These are phyloP conservation scores for Cynoglossus semilaevis DNA, from an alignment of 2,113 vertebrate species.

Conservation along the genomic window DNA sequence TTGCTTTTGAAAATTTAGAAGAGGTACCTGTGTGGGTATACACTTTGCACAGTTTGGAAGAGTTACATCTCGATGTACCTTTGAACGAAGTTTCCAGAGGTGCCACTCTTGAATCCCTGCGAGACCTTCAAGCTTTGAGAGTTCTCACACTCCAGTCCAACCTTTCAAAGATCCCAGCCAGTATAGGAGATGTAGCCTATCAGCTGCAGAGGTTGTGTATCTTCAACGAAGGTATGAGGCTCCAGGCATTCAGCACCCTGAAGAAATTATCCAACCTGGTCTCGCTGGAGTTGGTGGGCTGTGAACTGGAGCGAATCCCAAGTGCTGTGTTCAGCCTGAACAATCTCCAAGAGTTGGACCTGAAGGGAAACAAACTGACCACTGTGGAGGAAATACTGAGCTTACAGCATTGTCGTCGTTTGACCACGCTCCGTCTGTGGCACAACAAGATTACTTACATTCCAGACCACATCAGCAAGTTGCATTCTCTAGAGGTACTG, in stretches of 20 bases:
- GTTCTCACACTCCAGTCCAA: conserved; percentile 77
- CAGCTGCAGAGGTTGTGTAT: conserved; percentile 80
- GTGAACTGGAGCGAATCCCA: conserved; percentile 85
- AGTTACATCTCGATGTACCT: conserved; percentile 81
- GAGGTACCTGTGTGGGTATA: conserved; percentile 86
- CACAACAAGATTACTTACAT: conserved; percentile 85
- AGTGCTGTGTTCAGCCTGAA: conserved; percentile 84
- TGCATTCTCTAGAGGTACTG: conserved; percentile 80
- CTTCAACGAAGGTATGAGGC: conserved; percentile 78
- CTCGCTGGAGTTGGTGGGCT: conserved; percentile 81
- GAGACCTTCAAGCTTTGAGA: conserved; percentile 81
- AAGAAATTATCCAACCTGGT: conserved; percentile 80
- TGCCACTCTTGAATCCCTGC: conserved; percentile 77
- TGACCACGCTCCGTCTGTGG: conserved; percentile 82
- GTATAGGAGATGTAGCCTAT: conserved; percentile 73
- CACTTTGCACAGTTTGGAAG: conserved; percentile 78
- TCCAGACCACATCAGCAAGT: conserved; percentile 84
- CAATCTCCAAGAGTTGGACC: conserved; percentile 83
- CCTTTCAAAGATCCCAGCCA: conserved; percentile 82
- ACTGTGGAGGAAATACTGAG: conserved; percentile 89
- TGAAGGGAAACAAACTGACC: conserved; percentile 83
- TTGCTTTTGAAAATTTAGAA: conserved; percentile 78
- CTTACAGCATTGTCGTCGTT: conserved; percentile 85
- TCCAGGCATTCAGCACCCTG: conserved; percentile 81
- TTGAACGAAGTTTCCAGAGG: conserved; percentile 77